Evolutionary conservation across 2,797 vertebrate genomes (phyloP).

Genomic region (Menidia menidia): DNA sequence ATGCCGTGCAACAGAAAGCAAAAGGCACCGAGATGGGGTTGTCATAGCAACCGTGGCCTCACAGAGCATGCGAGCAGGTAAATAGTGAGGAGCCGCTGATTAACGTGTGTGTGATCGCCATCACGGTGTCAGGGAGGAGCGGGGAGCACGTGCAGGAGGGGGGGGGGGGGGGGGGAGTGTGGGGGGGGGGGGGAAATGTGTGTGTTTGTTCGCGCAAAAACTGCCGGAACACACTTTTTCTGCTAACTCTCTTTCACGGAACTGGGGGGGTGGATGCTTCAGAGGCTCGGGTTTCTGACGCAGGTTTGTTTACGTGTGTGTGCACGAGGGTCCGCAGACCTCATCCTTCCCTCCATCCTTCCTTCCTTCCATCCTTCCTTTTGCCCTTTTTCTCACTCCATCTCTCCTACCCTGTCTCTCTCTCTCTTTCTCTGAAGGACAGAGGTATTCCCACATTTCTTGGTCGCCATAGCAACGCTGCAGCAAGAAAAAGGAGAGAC

Average conservation of each 20-base stretch:
- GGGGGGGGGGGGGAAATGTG: too few species aligned
- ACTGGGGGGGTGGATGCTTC: slow-evolving; percentile 53
- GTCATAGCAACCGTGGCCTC: slow-evolving; percentile 75
- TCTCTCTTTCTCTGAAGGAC: slow-evolving; percentile 83
- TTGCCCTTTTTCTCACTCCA: slow-evolving; percentile 34
- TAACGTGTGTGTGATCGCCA: slow-evolving; percentile 57
- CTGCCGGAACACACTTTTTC: slow-evolving; percentile 48
- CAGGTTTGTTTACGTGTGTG: slow-evolving; percentile 61
- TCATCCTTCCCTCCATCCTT: not conserved
- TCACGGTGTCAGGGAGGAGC: slow-evolving; percentile 9
- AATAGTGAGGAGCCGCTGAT: slow-evolving; percentile 62
- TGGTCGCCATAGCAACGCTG: slow-evolving; percentile 83
- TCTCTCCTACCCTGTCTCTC: slow-evolving; percentile 41
- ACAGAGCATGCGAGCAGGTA: slow-evolving; percentile 61
- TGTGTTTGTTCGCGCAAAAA: slow-evolving; percentile 15
- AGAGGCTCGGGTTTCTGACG: slow-evolving; percentile 48
- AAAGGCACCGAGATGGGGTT: slow-evolving; percentile 62
- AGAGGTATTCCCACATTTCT: slow-evolving; percentile 86
- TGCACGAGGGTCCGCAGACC: slow-evolving; percentile 28
- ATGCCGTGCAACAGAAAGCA: slow-evolving; percentile 38
- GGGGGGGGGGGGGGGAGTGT: too few species aligned
- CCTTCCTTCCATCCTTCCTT: slow-evolving; percentile 15
- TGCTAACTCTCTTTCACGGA: slow-evolving; percentile 54
- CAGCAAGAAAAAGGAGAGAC: slow-evolving; percentile 81
- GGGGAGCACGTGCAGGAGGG: not conserved